A percentile compares a stretch with the other conserved stretches of the same genome.
These are phyloP conservation scores for Diabrotica balteata DNA, from an alignment of 2,888 invertebrate genomes.

Conservation along the genomic window DNA sequence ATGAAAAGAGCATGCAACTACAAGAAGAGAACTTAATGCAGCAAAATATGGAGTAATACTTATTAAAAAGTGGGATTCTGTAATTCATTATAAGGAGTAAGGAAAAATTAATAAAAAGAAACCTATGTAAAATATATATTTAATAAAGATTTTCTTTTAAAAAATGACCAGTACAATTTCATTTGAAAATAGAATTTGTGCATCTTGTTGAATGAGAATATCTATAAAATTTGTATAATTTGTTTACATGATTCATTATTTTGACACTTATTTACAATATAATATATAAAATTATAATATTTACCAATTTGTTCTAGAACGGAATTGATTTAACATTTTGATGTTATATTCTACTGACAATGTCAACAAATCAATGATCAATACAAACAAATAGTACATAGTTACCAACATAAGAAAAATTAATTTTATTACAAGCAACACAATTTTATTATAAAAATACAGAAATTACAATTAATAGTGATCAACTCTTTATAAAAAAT, in stretches of 20 bases:
- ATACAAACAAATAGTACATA: constrained; percentile 36
- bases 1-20: too few relatives aligned
- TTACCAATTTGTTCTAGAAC: constrained; percentile 53
- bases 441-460: constrained; percentile 50
- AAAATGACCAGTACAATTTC: constrained; percentile 31
- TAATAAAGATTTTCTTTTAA: constrained; percentile 31
- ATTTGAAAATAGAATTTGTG: constrained; percentile 31
- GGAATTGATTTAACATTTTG: constrained; percentile 53
- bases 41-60: too few relatives aligned
- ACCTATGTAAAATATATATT: constrained; percentile 27
- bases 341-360: constrained; percentile 19
- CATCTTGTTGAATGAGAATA: constrained; percentile 15
- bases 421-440: constrained; percentile 44
- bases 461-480: constrained; percentile 44
- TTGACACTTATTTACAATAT: constrained; percentile 21
- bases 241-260: constrained; percentile 15
- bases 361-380: constrained; percentile 40
- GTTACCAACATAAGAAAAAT: constrained; percentile 26
- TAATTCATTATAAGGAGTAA: not conserved
- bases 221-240: constrained; percentile 27
- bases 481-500: constrained; percentile 56
- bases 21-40: too few relatives aligned
- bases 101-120: constrained; percentile 19
- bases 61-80: too few relatives aligned
- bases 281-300: constrained; percentile 35